phyloP scores from a whole-genome alignment of 2,888 invertebrate species.

The Ceramica pisi region DNA sequence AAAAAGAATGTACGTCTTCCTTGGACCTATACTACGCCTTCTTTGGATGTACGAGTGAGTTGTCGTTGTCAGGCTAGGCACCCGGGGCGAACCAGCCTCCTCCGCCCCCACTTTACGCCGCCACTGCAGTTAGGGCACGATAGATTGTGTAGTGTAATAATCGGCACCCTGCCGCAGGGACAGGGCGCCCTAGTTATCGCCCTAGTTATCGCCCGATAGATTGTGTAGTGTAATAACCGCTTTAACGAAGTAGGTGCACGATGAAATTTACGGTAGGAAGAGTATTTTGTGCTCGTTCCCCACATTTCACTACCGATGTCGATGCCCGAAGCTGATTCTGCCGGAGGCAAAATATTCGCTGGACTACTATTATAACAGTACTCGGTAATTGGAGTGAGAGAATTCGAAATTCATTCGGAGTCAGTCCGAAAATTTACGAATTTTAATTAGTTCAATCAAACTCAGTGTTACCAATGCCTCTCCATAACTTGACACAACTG shows the following conservation, averaged over 20 bases:
- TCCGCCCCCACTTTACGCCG: too few species aligned
- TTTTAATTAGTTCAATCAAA: slow-evolving; percentile 20
- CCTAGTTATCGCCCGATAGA: too few species aligned
- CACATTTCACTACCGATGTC: slow-evolving; percentile 22
- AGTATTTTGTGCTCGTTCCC: slow-evolving; percentile 23
- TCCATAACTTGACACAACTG: slow-evolving; percentile 20
- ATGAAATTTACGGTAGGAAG: slow-evolving; percentile 56
- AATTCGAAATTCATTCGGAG: slow-evolving; percentile 8
- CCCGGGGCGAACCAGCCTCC: too few species aligned
- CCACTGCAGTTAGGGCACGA: too few species aligned
- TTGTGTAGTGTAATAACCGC: too few species aligned
- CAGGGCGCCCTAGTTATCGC: too few species aligned
- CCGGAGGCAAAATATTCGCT: slow-evolving; percentile 9
- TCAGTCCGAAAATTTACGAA: slow-evolving; percentile 11
- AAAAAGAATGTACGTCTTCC: too few species aligned
- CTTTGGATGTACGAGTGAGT: too few species aligned
- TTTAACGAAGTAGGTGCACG: slow-evolving; percentile 72
- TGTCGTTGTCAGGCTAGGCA: too few species aligned
- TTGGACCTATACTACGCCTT: too few species aligned
- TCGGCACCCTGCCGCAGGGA: too few species aligned
- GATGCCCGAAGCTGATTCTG: slow-evolving; percentile 3
- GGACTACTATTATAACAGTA: slow-evolving; percentile 11
- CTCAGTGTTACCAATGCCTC: not conserved
- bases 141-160: too few species aligned
- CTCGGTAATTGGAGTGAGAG: slow-evolving; percentile 22